A percentile compares a stretch with the other conserved stretches of the same genome.
Conservation (phyloP, 2,113 vertebrate species). For the Turnix velox region DNA sequence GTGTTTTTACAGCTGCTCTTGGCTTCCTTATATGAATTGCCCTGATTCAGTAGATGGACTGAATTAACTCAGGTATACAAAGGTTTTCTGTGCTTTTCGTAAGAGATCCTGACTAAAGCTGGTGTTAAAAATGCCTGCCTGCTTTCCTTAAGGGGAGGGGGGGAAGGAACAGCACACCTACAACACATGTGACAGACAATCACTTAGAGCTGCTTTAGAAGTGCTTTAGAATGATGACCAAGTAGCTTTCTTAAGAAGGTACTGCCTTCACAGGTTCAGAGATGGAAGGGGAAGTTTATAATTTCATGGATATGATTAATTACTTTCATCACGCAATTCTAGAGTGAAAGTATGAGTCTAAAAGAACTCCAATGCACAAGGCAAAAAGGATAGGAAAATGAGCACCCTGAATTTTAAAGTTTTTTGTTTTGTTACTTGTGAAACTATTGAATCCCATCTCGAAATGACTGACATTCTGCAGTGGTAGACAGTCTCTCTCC, state of each 20-base stretch:
- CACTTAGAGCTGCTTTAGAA: conserved; percentile 17
- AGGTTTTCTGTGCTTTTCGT: background rate
- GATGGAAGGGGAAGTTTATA: background rate
- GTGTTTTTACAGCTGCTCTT: background rate
- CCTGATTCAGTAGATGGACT: background rate
- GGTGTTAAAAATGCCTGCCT: background rate
- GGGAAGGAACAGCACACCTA: background rate
- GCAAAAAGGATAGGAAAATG: background rate
- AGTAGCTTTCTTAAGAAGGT: background rate
- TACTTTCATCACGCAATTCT: background rate
- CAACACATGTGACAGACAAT: background rate
- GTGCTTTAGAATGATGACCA: background rate
- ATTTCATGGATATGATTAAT: background rate
- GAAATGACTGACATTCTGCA: background rate
- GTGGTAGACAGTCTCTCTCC: background rate
- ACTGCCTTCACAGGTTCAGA: background rate
- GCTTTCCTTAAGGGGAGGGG: background rate
- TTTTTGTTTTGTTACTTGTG: background rate
- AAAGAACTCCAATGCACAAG: background rate
- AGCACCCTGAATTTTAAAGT: background rate
- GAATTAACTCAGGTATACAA: background rate
- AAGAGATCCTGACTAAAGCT: background rate
- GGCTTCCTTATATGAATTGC: background rate
- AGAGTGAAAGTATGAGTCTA: background rate
- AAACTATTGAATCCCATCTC: background rate